Base-by-base conservation (phyloP, 2,113 vertebrate genomes). In the Atrichornis clamosus region DNA sequence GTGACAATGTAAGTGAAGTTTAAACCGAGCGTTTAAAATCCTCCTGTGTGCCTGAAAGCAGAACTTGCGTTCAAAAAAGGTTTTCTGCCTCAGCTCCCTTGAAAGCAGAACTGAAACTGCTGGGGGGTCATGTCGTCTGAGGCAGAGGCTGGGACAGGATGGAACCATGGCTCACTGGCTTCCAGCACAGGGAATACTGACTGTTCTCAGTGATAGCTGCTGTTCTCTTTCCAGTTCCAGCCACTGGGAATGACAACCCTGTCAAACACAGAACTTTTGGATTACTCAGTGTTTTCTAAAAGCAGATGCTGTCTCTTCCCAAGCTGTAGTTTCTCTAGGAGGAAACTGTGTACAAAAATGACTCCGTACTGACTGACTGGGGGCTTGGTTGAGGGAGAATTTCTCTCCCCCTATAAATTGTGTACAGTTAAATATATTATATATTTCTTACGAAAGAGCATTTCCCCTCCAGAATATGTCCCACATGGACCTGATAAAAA, bases 351-450 rank as follows among this genome's bases (percentile, higher is more conserved):
- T 96, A 93, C 92, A 96, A 92, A 97, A 94, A 92, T 94, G 39
- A 91, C 70, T 84, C 37, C 6, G 32, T 90, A 84, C 89, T 89
- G 70, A 73, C 35, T 78, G 59, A 23, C 17, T 49, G 46, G 88
- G 87, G 91, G 84, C 69, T 97, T 77, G 80, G 49, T 89, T 91
- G 83, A 93, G 92, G 94, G 95, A 92, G 96, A 88, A 68, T 46
- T 90, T 88, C 74, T 97, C 93, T 96, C 93, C 92, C 91, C 96
- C 94, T 98, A 96, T 97, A 97, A 95, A 97, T 96, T 97, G 87
- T 98, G 97, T 97, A 97, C 95, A 97, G 97, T 97, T 97, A 84
- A 96, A 96, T 92, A 97, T 94, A 97, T 70, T 97, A 95, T 98
- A 97, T 97, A 97, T 98, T 96, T 97, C 97, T 97, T 98, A 97